Base-by-base conservation (phyloP, 2,888 invertebrate species). In the Lissonota sp. region DNA sequence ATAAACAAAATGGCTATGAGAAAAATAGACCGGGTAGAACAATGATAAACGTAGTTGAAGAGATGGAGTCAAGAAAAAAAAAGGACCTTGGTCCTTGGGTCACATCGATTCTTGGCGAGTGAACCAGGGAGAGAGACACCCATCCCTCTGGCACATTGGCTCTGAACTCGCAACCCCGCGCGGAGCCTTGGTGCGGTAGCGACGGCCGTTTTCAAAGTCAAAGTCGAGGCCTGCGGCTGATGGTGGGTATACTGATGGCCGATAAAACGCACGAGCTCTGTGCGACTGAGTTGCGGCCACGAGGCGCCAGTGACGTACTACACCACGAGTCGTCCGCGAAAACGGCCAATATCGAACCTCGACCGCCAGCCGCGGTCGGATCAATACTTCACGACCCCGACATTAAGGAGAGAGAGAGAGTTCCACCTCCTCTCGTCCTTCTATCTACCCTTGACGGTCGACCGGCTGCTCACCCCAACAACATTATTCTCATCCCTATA, bases 361-460 rank as follows among this genome's bases (percentile, higher is more conserved):
- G 82, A 82, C 79, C 78, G 86, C 86, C 87, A 80, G 88, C 83
- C 87, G 26, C 26, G 84, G 84, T 84, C 84, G 88, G 92, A 92
- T 92, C 92, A 92, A 92, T 92, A 92, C 92, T 90, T 87, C 85
- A 84, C 90, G 91, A 91, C 92, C 91, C 92, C 92, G 92, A 92
- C 92, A 92, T 92, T 92, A 91, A 90, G 88, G 89, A 87, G 87
- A 26, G 26, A 26, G 89, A 87, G 87, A 26, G 26, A 26, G 26
- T 26, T 86, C 87, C 26, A 26, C 26, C 86, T 86, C 86, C 86
- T 26, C 75, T 74, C 79, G 40, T 7, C 58, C 51, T 57, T 57
- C 64, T 55, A 12, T 14, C 42, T 6, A 14, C 7, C 82, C 78
- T 63, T 49, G 44, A 42, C 57, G 70, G 26, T 12, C 60, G 57